Percentiles rank a stretch among this genome's conserved stretches.
Conservation (phyloP, 30 jellyfish, hydroid and myxozoan species). For the Aurelia aurita region DNA sequence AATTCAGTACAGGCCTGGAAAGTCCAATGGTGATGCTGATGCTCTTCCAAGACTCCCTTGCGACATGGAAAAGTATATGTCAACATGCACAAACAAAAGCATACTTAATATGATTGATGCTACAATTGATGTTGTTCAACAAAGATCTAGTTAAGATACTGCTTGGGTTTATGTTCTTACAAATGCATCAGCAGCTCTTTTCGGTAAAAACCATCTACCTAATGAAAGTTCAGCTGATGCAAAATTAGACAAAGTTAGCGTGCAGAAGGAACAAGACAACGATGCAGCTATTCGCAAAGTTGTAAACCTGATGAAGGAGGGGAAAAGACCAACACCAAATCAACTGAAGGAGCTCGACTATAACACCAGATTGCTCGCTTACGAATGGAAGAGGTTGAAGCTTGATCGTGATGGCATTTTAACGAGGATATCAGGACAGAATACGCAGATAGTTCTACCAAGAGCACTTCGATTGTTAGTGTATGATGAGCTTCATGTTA, state of each 20-base stretch:
- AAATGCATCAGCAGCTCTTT: slow-evolving; percentile 10
- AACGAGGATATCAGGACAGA: slow-evolving; percentile 10
- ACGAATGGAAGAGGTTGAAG: slow-evolving; percentile 12
- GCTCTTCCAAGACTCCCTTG: slow-evolving; percentile 20
- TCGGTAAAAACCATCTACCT: slow-evolving; percentile 24
- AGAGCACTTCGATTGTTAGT: slow-evolving; percentile 23
- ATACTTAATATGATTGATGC: slow-evolving; percentile 4
- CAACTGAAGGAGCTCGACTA: slow-evolving; percentile 34
- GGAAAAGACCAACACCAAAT: slow-evolving; percentile 30
- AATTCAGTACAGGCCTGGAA: slow-evolving; percentile 50
- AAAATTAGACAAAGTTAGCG: slow-evolving; percentile 14
- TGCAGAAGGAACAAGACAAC: slow-evolving; percentile 18
- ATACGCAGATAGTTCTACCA: neutral
- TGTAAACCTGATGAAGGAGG: slow-evolving; percentile 21
- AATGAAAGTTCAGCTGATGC: neutral
- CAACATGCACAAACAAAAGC: neutral
- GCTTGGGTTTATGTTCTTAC: slow-evolving; percentile 20
- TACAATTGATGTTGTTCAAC: neutral
- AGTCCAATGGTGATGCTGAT: slow-evolving; percentile 41
- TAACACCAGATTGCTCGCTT: slow-evolving; percentile 37
- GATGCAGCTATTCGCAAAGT: slow-evolving; percentile 4
- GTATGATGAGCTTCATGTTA: slow-evolving; percentile 42
- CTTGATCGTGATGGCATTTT: slow-evolving; percentile 28
- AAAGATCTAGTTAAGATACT: slow-evolving; percentile 9
- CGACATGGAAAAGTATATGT: slow-evolving; percentile 21